Evolutionary conservation across 30 jellyfish, hydroid and myxozoan species (phyloP), one percentile per base, ranked within the genome.

Genomic region (Phacellophora camtschatica): DNA sequence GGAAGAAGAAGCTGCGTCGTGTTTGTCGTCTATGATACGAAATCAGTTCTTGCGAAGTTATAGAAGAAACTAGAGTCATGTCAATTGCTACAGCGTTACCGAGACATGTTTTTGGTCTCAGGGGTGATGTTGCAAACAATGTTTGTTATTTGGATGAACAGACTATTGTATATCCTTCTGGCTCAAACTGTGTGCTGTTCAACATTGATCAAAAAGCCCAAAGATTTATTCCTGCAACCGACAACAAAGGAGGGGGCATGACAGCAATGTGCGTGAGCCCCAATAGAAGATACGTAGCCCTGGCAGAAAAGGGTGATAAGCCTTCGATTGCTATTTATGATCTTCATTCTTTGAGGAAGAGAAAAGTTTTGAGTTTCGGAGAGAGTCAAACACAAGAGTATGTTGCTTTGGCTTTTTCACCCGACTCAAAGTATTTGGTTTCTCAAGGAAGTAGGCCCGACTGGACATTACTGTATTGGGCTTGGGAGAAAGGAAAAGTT

Each of bases 361-460:
- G 96, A 64, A 92, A 92, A 75, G 96, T 92, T 36, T 73, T 92
- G 73, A 51, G 88, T 2, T 64, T 86, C 49, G 85, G 90, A 19
- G 98, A 92, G 33, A 66, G 65, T 4, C 92, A 54, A 53, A 84
- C 96, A 1, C 85, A 77, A 28, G 98, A 92, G 72, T 92, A 66
- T 65, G 88, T 81, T 4, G 78, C 95, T 19, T 74, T 92, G 23
- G 96, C 98, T 15, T 92, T 92, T 67, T 92, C 98, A 4, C 98
- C 98, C 6, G 98, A 92, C 74, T 92, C 98, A 16, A 92, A 92
- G 41, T 84, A 92, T 63, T 62, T 92, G 49, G 72, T 92, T 8
- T 88, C 96, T 4, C 98, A 92, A 72, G 98, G 98, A 18, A 95
- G 98, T 30, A 81, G 96, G 36, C 98, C 98, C 30, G 98, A 92